Percentiles rank a stretch among this genome's conserved stretches.
Conservation (phyloP, 2,888 invertebrate genomes). For the Pecten maximus region DNA sequence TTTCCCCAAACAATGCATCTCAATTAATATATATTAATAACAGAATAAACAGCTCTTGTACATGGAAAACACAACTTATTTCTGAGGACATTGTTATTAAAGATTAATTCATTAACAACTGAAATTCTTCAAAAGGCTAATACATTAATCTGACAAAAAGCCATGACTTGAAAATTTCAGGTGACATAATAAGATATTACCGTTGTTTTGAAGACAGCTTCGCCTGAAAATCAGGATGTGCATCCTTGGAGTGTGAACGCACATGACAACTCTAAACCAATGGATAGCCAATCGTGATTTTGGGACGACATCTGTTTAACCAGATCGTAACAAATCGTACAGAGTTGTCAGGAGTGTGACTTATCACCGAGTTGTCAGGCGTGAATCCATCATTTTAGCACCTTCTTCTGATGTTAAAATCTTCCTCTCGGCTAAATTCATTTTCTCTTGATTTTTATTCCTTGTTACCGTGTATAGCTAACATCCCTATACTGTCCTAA, state of each 20-base stretch:
- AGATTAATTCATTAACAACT: background rate
- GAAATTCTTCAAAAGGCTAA: background rate
- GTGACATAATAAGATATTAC: background rate
- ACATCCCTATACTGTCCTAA: background rate
- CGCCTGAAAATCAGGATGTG: background rate
- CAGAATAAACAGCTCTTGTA: background rate
- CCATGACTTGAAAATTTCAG: background rate
- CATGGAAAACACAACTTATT: background rate
- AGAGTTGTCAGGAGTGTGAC: background rate
- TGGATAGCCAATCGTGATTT: background rate
- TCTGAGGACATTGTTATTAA: no score
- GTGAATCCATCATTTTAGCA: background rate
- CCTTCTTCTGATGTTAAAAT: background rate
- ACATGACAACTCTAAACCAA: background rate
- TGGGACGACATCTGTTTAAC: background rate
- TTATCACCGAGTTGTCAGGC: background rate
- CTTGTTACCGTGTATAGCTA: background rate
- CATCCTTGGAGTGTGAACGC: background rate
- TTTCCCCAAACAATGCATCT: background rate
- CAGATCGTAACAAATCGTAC: background rate
- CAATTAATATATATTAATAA: background rate
- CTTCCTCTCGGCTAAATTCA: slow-evolving; percentile 20
- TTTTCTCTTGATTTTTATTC: background rate
- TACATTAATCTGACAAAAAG: background rate
- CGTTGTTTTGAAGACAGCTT: background rate